Conservation (phyloP, 2,113 vertebrate species). For the Heliornis fulica region DNA sequence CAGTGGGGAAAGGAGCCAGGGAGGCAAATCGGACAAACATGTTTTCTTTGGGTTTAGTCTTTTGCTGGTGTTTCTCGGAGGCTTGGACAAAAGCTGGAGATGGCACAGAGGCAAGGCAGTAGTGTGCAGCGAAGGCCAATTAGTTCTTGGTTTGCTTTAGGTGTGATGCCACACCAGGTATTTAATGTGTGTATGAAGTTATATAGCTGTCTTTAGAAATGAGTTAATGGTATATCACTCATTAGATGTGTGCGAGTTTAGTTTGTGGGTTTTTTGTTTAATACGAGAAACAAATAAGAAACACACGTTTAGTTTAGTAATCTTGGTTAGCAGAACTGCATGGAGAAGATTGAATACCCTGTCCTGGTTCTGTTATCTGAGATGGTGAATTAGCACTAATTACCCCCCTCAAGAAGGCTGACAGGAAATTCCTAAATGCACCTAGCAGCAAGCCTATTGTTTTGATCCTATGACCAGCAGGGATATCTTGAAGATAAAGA, state of each 20-base stretch:
- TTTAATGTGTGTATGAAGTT: background rate
- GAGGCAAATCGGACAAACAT: background rate
- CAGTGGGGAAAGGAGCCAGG: background rate
- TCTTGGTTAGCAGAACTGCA: background rate
- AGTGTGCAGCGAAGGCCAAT: background rate
- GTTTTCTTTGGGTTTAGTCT: background rate
- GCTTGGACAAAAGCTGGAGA: background rate
- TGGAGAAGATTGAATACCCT: background rate
- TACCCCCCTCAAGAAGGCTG: background rate
- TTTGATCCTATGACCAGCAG: slow-evolving; percentile 14
- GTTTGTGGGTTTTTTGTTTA: background rate
- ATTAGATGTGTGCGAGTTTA: background rate
- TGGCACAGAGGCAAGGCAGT: background rate
- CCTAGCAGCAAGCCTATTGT: slow-evolving; percentile 38
- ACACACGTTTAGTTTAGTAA: background rate
- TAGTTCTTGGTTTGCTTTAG: background rate
- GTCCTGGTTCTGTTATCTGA: background rate
- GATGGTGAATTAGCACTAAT: background rate
- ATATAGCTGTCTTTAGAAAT: background rate
- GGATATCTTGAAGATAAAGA: background rate
- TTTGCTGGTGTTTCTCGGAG: background rate
- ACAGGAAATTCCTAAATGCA: slow-evolving; percentile 30
- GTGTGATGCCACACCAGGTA: background rate
- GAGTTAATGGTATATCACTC: background rate
- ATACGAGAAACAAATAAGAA: background rate